phyloP scores from a whole-genome alignment of 1,140 invertebrate genomes.

The Drosophila trapezifrons region DNA sequence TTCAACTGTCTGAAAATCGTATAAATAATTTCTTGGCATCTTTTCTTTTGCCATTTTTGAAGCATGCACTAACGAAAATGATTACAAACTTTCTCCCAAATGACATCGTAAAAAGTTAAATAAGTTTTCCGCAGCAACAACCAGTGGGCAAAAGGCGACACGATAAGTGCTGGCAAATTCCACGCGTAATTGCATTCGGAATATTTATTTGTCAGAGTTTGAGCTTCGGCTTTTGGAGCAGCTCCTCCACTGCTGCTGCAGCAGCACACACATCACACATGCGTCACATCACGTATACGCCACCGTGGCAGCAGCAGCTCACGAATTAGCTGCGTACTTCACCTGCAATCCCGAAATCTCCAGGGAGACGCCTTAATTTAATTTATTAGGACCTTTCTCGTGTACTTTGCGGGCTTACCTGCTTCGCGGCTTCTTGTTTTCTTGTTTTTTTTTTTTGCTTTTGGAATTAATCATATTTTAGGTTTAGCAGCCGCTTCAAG shows the following conservation, averaged over 20 bases:
- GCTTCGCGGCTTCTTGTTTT: neutral
- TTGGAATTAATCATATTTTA: conserved; percentile 30
- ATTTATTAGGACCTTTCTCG: conserved; percentile 27
- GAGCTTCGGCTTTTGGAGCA: neutral
- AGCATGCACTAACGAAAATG: conserved; percentile 73
- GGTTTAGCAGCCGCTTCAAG: neutral
- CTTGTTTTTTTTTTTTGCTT: neutral
- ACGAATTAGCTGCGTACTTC: conserved; percentile 10
- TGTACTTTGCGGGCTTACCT: conserved; percentile 21
- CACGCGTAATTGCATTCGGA: conserved; percentile 77
- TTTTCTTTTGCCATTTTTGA: conserved; percentile 64
- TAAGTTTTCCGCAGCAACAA: conserved; percentile 54
- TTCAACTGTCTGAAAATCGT: conserved; percentile 66
- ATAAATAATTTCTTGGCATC: conserved; percentile 73
- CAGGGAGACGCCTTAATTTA: conserved; percentile 36
- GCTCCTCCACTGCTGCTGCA: too few species aligned
- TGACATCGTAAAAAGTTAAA: conserved; percentile 80
- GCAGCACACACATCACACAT: neutral
- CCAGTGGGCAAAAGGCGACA: conserved; percentile 47
- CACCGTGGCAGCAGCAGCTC: neutral
- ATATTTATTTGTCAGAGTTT: conserved; percentile 63
- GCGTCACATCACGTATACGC: conserved; percentile 18
- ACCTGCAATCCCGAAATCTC: conserved; percentile 30
- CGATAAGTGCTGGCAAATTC: conserved; percentile 73
- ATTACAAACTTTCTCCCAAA: conserved; percentile 76